Base-by-base conservation (phyloP, 2,888 invertebrate species). In the Tachystola acroxantha region DNA sequence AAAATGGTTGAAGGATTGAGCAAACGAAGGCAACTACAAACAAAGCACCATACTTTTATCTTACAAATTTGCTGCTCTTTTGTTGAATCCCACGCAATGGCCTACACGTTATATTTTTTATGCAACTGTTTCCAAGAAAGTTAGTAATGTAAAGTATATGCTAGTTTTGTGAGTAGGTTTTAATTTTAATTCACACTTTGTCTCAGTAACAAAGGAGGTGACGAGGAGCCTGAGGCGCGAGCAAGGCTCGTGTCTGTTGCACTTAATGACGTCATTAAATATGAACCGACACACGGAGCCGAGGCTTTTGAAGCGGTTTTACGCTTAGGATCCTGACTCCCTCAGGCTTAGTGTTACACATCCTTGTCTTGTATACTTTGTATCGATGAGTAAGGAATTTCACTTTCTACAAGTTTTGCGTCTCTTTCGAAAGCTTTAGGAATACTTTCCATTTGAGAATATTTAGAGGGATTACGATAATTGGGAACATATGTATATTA, bases 231-330 rank as follows among this genome's bases (percentile, higher is more conserved):
- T 42, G 47, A 52, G 62, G 71, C 68, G 54, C 11, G 49, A 55
- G 55, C 61, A 58, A 57, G 69, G 50, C 61, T 66, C 64, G 67
- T 67, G 66, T 71, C 68, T 69, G 70, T 67, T 64, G 63, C 63
- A 64, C 74, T 33, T 84, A 85, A 85, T 82, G 84, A 82, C 72
- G 76, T 80, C 84, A 75, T 85, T 80, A 85, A 85, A 85, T 80
- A 85, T 85, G 76, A 71, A 84, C 53, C 52, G 46, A 49, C 45
- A 41, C 46, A 54, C 50, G 59, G 48, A 37, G 53, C 49, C 39
- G 40, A 42, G 53, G 43, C 55, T 60, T 20, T 36, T 39, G 35
- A 32, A 39, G 32, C 39, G 11, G 39, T 32, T 24, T 40, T 40
- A 40, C 32, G 12, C 29, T 43, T 34, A 33, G 39, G 36, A 42